Percentiles rank a stretch among this genome's conserved stretches.
Evolutionary conservation across 2,113 vertebrate genomes (phyloP).

Genomic region (Cairina moschata): DNA sequence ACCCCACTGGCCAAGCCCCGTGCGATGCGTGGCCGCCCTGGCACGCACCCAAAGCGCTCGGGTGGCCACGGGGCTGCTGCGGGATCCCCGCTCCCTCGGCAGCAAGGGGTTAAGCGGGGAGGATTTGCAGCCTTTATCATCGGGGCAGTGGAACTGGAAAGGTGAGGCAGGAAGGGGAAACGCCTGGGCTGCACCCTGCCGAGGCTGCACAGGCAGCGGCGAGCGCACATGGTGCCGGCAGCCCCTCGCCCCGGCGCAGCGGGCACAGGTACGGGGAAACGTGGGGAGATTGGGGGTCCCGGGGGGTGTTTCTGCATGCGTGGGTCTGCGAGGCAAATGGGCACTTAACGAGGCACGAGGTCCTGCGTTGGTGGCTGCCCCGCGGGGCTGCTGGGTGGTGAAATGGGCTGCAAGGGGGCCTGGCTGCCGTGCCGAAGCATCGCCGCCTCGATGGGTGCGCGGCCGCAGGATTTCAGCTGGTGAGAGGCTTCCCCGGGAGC

Average conservation of each 20-base stretch:
- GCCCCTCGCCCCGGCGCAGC: neutral
- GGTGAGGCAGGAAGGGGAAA: conserved; percentile 60
- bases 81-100: neutral
- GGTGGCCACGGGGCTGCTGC: fast-evolving
- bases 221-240: neutral
- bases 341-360: too few species aligned
- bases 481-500: too few species aligned
- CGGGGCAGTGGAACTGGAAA: conserved; percentile 62
- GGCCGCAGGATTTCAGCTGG: neutral
- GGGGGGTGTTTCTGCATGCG: too few species aligned
- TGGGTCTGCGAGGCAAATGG: too few species aligned
- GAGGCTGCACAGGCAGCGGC: neutral
- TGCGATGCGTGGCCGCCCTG: too few species aligned
- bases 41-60: neutral
- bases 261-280: neutral
- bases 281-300: too few species aligned
- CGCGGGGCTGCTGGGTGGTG: too few species aligned
- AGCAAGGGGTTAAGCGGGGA: conserved; percentile 42
- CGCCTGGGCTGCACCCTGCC: conserved; percentile 30
- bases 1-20: too few species aligned
- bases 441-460: neutral
- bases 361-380: too few species aligned
- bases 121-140: neutral
- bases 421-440: fast-evolving
- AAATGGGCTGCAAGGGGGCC: too few species aligned